Evolutionary conservation across 2,888 invertebrate species (phyloP).

Genomic region (Steinernema carpocapsae): DNA sequence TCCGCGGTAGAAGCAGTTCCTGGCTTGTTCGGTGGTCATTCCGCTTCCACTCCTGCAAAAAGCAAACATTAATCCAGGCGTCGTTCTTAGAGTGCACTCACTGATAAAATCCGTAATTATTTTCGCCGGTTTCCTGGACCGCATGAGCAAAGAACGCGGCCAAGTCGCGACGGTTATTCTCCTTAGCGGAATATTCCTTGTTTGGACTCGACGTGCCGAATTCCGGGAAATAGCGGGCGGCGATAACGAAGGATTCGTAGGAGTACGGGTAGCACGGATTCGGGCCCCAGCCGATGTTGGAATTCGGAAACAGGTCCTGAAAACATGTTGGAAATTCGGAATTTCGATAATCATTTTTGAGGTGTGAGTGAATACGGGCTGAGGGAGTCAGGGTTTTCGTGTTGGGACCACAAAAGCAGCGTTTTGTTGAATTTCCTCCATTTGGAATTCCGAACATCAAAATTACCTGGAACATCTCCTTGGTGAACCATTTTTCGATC

Average conservation of each 20-base stretch:
- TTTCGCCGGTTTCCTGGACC: conserved; percentile 65
- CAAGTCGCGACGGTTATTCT: conserved; percentile 59
- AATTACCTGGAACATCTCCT: conserved; percentile 49
- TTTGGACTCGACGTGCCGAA: conserved; percentile 56
- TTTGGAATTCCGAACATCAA: no score
- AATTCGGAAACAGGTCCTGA: conserved; percentile 60
- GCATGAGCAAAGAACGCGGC: conserved; percentile 64
- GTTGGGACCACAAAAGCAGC: no score
- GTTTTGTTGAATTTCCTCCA: no score
- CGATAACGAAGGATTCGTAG: conserved; percentile 62
- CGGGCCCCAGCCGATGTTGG: conserved; percentile 64
- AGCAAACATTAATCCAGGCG: no score
- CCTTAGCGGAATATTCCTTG: conserved; percentile 53
- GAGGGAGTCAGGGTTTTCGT: no score
- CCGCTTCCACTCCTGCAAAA: conserved; percentile 19
- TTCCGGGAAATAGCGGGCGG: conserved; percentile 60
- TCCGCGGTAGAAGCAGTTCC: conserved; percentile 63
- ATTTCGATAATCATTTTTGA: no score
- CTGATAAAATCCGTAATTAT: conserved; percentile 58
- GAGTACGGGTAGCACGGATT: conserved; percentile 59
- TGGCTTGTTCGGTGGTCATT: conserved; percentile 41
- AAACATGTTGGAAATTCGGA: neutral
- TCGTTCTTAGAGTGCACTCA: conserved; percentile 30
- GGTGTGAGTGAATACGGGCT: no score
- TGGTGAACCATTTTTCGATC: conserved; percentile 57